Evolutionary conservation across 2,113 vertebrate genomes (phyloP).

Genomic region (Vireo altiloquus): DNA sequence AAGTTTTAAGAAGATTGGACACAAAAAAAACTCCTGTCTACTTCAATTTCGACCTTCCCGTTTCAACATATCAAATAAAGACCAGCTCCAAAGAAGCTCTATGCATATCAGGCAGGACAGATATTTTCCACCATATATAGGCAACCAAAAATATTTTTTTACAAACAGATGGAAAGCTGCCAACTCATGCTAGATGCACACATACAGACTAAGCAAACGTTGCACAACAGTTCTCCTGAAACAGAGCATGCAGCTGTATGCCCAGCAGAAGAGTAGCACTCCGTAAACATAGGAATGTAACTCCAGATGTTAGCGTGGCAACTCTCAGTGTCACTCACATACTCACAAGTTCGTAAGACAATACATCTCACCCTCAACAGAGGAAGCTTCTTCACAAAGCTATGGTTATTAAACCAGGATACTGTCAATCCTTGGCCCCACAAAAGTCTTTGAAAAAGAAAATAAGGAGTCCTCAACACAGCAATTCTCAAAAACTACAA

Average conservation of each 20-base stretch:
- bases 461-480: background rate
- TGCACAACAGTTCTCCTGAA: background rate
- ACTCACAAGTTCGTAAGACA: background rate
- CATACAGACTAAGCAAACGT: background rate
- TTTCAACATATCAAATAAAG: background rate
- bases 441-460: background rate
- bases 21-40: background rate
- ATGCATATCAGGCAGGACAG: background rate
- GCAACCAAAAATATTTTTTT: background rate
- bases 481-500: background rate
- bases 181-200: background rate
- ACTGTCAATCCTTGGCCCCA: background rate
- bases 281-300: background rate
- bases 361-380: background rate
- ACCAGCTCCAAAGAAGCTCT: background rate
- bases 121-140: background rate
- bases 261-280: background rate
- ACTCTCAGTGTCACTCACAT: background rate
- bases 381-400: background rate
- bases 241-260: background rate
- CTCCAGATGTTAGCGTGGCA: background rate
- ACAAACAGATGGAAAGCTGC: background rate
- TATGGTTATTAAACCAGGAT: background rate
- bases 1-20: background rate
- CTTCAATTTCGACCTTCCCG: background rate